Conservation (phyloP, 2,113 vertebrate genomes). For the Hippotragus niger region DNA sequence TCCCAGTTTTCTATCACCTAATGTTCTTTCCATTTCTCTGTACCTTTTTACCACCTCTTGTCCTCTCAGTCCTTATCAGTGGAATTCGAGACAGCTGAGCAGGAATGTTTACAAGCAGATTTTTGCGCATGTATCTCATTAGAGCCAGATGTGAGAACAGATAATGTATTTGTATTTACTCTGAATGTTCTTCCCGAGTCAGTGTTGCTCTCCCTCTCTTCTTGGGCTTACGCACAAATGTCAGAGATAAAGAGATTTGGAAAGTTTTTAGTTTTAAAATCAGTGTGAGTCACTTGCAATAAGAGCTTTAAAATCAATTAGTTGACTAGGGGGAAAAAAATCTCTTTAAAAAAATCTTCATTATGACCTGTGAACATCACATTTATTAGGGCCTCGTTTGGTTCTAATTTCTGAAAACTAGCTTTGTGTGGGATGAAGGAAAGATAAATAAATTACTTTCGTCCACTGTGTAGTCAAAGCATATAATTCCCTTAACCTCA, state of each 20-base stretch:
- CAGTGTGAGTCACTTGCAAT: not conserved
- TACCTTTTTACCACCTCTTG: not conserved
- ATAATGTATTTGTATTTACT: not conserved
- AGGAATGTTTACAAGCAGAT: not conserved
- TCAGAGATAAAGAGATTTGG: constrained; percentile 24
- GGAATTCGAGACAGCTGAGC: not conserved
- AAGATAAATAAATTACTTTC: constrained; percentile 32
- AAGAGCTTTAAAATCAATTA: constrained; percentile 33
- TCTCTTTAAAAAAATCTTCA: not conserved
- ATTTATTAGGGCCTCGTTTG: not conserved
- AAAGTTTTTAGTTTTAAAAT: constrained; percentile 28
- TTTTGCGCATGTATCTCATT: not conserved
- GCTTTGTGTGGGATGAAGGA: not conserved
- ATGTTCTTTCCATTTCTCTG: not conserved
- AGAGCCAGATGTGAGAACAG: not conserved
- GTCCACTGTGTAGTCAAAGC: constrained; percentile 4
- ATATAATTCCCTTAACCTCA: not conserved
- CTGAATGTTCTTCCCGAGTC: not conserved
- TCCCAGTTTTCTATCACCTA: not conserved
- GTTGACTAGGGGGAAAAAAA: not conserved
- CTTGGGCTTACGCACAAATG: not conserved
- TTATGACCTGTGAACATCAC: not conserved
- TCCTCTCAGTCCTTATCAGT: not conserved
- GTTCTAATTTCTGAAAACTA: constrained; percentile 21
- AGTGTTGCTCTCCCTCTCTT: not conserved